phyloP scores from a whole-genome alignment of 2,888 invertebrate genomes.

The Monoplex corrugatus region DNA sequence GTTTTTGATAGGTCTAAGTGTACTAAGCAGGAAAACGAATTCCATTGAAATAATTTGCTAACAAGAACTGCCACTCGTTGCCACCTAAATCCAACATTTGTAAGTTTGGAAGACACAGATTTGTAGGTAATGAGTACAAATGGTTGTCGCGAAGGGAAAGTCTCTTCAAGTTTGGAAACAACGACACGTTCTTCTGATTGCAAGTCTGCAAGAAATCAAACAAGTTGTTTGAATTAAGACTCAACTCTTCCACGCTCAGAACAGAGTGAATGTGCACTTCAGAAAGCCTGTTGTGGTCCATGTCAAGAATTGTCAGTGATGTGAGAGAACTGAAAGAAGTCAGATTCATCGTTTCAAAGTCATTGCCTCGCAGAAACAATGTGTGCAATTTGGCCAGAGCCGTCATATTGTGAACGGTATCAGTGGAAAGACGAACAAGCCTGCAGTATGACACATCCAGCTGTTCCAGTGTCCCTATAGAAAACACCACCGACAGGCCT shows the following conservation, averaged over 20 bases:
- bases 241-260: neutral
- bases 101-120: neutral
- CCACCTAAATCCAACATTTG: neutral
- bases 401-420: neutral
- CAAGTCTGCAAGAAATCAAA: no score
- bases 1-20: no score
- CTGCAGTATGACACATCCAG: slow-evolving; percentile 39
- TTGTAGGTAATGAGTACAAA: neutral
- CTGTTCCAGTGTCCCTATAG: slow-evolving; percentile 7
- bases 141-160: neutral
- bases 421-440: slow-evolving; percentile 27
- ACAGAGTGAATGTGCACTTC: neutral
- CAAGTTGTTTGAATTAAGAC: neutral
- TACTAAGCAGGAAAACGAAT: neutral
- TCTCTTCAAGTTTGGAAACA: neutral
- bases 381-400: neutral
- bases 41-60: neutral
- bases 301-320: slow-evolving; percentile 40
- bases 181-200: neutral
- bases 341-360: slow-evolving; percentile 16
- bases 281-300: slow-evolving; percentile 4
- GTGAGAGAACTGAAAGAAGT: slow-evolving; percentile 28
- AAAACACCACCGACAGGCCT: neutral
- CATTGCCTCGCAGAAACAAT: slow-evolving; percentile 41
- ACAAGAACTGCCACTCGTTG: neutral